Base-by-base conservation (phyloP, 2,888 invertebrate species). In the Invenusta paracnida region DNA sequence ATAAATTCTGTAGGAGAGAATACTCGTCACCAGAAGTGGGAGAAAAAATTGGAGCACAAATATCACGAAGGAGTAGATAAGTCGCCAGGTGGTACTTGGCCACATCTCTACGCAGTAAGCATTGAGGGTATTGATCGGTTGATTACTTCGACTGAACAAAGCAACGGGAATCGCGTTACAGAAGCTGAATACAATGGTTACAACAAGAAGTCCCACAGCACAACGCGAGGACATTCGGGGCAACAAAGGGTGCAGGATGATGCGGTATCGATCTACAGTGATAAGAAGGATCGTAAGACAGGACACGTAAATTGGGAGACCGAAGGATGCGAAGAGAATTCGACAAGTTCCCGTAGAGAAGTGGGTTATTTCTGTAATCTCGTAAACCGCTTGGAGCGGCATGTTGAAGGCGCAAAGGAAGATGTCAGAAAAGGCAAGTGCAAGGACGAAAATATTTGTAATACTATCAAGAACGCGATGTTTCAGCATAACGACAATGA, bases 181-280 rank as follows among this genome's bases (percentile, higher is more conserved):
- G 11, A 85, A 25, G 30, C 87, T 87, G 28, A 87, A n/a, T 25
- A 83, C 28, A 0, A 87, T 17, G 23, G 73, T 87, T 67, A 66
- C 25, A 29, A 83, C 25, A 0, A 87, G 29, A 11, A 87, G 83
- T 0, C 48, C 13, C 27, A 25, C n/a, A 0, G 87, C 87, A 73
- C 31, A 48, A 5, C 1, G 17, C 23, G 31, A 2, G 1, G 83
- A 84, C 29, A 87, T 87, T 28, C 87, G n/a, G 5, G 30, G 66
- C 28, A 29, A 27, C 29, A 87, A 48, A 17, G 87, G 87, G 66
- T 87, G 79, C 28, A 86, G 48, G 30, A 87, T 87, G 30, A 87
- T 87, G 0, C 86, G 87, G 81, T 87, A 86, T 1, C 87, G 83
- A 29, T 87, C 87, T 11, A 87, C 27, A 0, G 87, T 87, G 25